These are phyloP conservation scores for Donacobius atricapilla DNA, from an alignment of 2,113 vertebrate genomes.

Conservation along the genomic window DNA sequence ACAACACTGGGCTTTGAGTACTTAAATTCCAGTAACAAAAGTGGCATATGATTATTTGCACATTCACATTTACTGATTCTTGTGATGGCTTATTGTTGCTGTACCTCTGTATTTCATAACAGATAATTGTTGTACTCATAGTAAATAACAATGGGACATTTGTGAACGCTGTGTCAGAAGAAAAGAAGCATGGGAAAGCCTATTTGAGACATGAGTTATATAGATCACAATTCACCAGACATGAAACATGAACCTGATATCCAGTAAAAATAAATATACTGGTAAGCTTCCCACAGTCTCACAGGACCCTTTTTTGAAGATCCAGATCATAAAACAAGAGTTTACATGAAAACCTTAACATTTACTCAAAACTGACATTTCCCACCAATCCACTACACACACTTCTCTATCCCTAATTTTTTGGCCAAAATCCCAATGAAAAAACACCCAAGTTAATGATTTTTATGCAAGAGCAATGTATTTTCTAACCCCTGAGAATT, in stretches of 20 bases:
- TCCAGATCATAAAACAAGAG: not conserved
- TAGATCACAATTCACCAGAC: not conserved
- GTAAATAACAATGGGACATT: not conserved
- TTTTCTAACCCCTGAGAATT: not conserved
- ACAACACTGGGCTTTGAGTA: not conserved
- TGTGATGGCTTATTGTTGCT: not conserved
- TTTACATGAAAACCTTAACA: not conserved
- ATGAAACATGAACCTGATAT: not conserved
- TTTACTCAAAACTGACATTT: not conserved
- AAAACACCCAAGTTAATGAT: accelerated
- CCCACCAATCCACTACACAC: accelerated
- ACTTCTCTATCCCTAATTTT: not conserved
- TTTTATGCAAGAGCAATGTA: not conserved
- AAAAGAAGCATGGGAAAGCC: not conserved
- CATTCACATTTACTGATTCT: not conserved
- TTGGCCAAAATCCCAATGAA: not conserved
- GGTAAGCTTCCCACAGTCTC: not conserved
- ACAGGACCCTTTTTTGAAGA: not conserved
- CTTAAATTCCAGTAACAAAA: not conserved
- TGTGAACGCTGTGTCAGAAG: not conserved
- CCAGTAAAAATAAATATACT: not conserved
- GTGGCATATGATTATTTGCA: not conserved
- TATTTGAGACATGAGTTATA: not conserved
- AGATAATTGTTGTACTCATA: not conserved
- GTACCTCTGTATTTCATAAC: not conserved